These are phyloP conservation scores for Panurus biarmicus DNA, from an alignment of 2,113 vertebrate species.

Conservation along the genomic window DNA sequence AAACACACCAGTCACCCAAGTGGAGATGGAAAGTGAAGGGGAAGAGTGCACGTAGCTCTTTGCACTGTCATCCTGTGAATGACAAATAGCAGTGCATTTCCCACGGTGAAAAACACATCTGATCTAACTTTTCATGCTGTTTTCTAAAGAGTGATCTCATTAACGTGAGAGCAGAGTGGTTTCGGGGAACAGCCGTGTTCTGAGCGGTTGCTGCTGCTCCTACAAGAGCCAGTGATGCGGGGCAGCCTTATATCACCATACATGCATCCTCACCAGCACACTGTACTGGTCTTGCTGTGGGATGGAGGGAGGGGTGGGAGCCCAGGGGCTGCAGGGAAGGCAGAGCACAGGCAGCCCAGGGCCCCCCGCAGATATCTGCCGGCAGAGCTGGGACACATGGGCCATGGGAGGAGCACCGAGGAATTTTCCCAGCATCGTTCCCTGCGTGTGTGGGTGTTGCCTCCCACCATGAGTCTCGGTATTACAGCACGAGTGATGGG, in stretches of 20 bases:
- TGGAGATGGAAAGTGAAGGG: background rate
- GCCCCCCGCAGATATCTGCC: background rate
- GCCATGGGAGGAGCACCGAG: background rate
- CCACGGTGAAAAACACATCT: background rate
- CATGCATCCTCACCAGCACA: rapidly evolving
- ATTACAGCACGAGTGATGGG: background rate
- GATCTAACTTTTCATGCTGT: slow-evolving; percentile 3
- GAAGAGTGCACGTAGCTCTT: background rate
- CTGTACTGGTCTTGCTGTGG: rapidly evolving
- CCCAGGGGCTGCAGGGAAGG: background rate
- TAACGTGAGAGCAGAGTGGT: background rate
- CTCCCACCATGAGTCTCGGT: background rate
- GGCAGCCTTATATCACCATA: background rate
- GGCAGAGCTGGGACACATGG: background rate
- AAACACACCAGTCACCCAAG: background rate
- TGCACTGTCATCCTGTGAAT: background rate
- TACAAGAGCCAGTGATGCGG: background rate
- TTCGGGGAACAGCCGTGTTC: background rate
- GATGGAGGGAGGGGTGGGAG: background rate
- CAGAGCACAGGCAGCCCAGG: background rate
- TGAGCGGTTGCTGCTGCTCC: background rate
- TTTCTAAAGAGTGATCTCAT: background rate
- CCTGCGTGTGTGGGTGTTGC: background rate
- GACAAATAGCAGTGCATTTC: background rate
- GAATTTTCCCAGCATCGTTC: slow-evolving; percentile 29